phyloP scores from a whole-genome alignment of 1,140 invertebrate genomes.

The Elysia chlorotica region DNA sequence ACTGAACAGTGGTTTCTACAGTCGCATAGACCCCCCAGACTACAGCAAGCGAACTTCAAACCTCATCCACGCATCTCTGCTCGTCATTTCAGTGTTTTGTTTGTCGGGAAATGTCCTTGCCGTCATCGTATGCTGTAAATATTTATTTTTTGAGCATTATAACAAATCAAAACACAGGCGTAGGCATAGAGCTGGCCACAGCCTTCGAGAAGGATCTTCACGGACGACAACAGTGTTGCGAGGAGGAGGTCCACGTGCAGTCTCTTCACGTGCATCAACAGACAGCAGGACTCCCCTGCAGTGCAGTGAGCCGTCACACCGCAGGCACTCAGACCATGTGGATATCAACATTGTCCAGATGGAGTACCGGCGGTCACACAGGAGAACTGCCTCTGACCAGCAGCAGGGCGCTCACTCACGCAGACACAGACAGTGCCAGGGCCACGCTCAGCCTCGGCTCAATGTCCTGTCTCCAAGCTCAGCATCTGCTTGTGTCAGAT shows the following conservation, averaged over 20 bases:
- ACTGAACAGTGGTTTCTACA: slow-evolving; percentile 10
- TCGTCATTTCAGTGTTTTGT: slow-evolving; percentile 19
- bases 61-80: slow-evolving; percentile 14
- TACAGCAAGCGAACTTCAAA: slow-evolving; percentile 16
- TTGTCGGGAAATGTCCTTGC: slow-evolving; percentile 12
- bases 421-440: slow-evolving; percentile 8
- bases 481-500: neutral
- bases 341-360: slow-evolving; percentile 15
- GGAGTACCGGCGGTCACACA: slow-evolving; percentile 16
- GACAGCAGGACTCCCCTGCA: neutral
- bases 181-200: slow-evolving; percentile 6
- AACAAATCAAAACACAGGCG: slow-evolving; percentile 12
- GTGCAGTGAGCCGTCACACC: neutral
- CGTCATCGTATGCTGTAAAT: slow-evolving; percentile 16
- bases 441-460: neutral
- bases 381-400: slow-evolving; percentile 9
- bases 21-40: slow-evolving; percentile 10
- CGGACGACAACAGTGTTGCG: neutral
- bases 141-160: slow-evolving; percentile 20
- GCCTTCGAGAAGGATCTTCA: neutral
- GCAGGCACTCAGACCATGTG: slow-evolving; percentile 11
- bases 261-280: neutral
- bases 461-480: neutral
- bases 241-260: neutral
- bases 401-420: neutral